A percentile compares a stretch with the other conserved stretches of the same genome.
Conservation (phyloP, 2,888 invertebrate species). For the Empis livida region DNA sequence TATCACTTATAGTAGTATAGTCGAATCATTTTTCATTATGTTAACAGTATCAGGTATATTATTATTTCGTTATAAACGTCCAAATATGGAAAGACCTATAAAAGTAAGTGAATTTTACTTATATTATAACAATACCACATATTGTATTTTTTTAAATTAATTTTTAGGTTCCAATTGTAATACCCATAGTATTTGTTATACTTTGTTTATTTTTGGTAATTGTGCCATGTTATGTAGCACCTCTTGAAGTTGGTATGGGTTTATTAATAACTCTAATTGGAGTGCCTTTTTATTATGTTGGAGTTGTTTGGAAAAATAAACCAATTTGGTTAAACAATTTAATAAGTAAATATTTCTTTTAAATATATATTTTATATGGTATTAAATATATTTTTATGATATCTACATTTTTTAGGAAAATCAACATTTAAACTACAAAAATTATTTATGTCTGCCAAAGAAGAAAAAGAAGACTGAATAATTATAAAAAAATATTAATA, state of each 20-base stretch:
- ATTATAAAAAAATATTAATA: no score
- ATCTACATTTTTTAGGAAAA: slow-evolving; percentile 18
- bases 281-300: slow-evolving; percentile 65
- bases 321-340: slow-evolving; percentile 45
- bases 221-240: slow-evolving; percentile 66
- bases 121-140: neutral
- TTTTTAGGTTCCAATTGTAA: slow-evolving; percentile 52
- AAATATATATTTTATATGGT: neutral
- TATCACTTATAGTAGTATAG: slow-evolving; percentile 84
- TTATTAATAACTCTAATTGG: slow-evolving; percentile 67
- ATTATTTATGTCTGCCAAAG: slow-evolving; percentile 62
- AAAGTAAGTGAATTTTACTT: slow-evolving; percentile 42
- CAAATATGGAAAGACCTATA: slow-evolving; percentile 70
- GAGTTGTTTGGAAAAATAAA: slow-evolving; percentile 53
- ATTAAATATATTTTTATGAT: neutral
- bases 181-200: slow-evolving; percentile 64
- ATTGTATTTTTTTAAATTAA: slow-evolving; percentile 3
- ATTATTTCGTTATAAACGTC: slow-evolving; percentile 67
- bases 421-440: slow-evolving; percentile 30
- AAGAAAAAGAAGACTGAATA: slow-evolving; percentile 41
- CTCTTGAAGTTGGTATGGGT: slow-evolving; percentile 67
- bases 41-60: slow-evolving; percentile 74
- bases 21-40: slow-evolving; percentile 85
- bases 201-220: slow-evolving; percentile 67
- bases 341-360: slow-evolving; percentile 41